A percentile compares a stretch with the other conserved stretches of the same genome.
phyloP scores from a whole-genome alignment of 2,113 vertebrate genomes.

The Myotis yumanensis region DNA sequence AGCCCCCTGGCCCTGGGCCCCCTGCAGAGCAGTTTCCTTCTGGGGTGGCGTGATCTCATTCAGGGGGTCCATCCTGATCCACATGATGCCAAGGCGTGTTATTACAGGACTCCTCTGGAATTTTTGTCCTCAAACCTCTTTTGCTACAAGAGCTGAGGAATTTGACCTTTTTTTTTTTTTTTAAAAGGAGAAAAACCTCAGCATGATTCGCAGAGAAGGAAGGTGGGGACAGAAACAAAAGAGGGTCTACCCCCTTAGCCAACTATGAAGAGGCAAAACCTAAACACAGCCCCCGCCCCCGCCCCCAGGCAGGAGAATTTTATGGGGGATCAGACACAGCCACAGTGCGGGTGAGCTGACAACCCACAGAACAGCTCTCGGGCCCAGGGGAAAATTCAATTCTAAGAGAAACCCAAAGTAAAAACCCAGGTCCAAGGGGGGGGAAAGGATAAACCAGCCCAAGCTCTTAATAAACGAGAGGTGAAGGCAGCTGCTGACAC shows the following conservation, averaged over 20 bases:
- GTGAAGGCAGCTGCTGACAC: not conserved
- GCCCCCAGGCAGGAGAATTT: accelerated
- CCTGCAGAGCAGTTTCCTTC: not conserved
- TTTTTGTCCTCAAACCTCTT: conserved; percentile 44
- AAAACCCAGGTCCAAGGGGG: not conserved
- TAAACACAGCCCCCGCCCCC: not conserved
- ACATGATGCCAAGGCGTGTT: not conserved
- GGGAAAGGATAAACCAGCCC: not conserved
- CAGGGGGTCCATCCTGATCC: not conserved
- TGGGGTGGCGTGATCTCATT: not conserved
- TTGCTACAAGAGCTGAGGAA: conserved; percentile 36
- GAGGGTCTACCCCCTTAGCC: not conserved
- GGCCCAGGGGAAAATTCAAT: not conserved
- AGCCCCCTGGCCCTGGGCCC: not conserved
- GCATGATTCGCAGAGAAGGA: not conserved
- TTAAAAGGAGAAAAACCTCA: not conserved
- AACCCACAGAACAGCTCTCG: not conserved
- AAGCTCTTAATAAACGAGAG: not conserved
- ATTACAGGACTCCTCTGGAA: conserved; percentile 38
- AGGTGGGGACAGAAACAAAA: not conserved
- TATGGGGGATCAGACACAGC: not conserved
- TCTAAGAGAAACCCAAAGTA: conserved; percentile 32
- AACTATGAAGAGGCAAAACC: not conserved
- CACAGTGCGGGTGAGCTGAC: not conserved
- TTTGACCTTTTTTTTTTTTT: conserved; percentile 3